phyloP scores from a whole-genome alignment of 2,888 invertebrate species.

The Cetonia aurata region DNA sequence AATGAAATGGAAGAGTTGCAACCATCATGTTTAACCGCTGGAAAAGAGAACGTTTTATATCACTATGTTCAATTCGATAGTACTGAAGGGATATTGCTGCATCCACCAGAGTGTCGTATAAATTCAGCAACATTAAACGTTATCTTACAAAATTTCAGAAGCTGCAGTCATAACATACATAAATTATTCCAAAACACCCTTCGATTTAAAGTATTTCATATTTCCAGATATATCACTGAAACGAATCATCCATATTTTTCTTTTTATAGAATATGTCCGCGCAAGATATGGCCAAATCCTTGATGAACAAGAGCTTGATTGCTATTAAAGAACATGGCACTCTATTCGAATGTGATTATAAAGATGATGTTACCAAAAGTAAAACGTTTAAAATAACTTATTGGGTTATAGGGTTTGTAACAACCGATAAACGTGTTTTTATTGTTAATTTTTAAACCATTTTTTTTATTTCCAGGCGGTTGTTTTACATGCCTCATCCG shows the following conservation, averaged over 20 bases:
- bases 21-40: conserved; percentile 74
- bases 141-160: conserved; percentile 79
- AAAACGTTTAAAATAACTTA: conserved; percentile 71
- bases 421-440: not conserved
- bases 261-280: conserved; percentile 64
- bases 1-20: conserved; percentile 77
- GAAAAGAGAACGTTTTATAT: conserved; percentile 79
- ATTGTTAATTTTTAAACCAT: not conserved
- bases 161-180: conserved; percentile 80
- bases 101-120: conserved; percentile 67
- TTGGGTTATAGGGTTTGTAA: conserved; percentile 83
- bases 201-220: conserved; percentile 66
- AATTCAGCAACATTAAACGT: conserved; percentile 61
- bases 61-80: conserved; percentile 82
- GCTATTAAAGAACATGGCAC: conserved; percentile 89
- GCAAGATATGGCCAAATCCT: conserved; percentile 65
- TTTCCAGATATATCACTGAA: not conserved
- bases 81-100: conserved; percentile 78
- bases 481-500: conserved; percentile 81
- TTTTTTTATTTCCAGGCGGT: conserved; percentile 63
- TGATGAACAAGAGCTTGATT: conserved; percentile 79
- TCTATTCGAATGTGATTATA: conserved; percentile 75
- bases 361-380: conserved; percentile 63
- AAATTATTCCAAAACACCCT: conserved; percentile 79
- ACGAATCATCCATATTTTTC: conserved; percentile 25